Percentiles rank a stretch among this genome's conserved stretches.
Evolutionary conservation across 37 sponge, comb jelly and placozoan genomes (phyloP).

Genomic region (Geodia barretti): DNA sequence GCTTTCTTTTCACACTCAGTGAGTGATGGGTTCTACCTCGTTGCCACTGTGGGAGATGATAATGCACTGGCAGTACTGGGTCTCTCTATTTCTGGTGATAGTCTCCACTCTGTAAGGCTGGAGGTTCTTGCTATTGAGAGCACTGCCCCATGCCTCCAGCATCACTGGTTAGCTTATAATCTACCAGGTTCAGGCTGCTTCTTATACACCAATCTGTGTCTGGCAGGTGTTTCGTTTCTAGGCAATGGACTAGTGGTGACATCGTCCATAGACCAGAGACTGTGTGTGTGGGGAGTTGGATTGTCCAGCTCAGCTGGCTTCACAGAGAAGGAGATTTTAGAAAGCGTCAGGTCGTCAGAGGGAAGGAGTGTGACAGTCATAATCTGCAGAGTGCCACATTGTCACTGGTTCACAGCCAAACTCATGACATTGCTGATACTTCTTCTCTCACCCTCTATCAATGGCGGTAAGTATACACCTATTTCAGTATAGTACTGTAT

Average conservation of each 20-base stretch:
- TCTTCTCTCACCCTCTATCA: slow-evolving; percentile 19
- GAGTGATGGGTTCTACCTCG: neutral
- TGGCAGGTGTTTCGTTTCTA: slow-evolving; percentile 35
- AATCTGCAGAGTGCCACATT: neutral
- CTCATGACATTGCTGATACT: slow-evolving; percentile 58
- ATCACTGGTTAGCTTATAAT: slow-evolving; percentile 59
- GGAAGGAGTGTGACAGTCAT: neutral
- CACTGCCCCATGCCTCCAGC: slow-evolving; percentile 61
- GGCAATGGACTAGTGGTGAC: slow-evolving; percentile 21
- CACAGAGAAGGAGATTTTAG: too few relatives aligned
- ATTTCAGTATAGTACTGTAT: too few relatives aligned
- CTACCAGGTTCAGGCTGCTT: neutral
- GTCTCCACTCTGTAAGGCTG: neutral
- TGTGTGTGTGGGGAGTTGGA: slow-evolving; percentile 53
- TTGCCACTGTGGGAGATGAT: slow-evolving; percentile 77
- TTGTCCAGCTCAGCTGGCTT: too few relatives aligned
- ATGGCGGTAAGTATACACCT: neutral
- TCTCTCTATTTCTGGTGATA: slow-evolving; percentile 3
- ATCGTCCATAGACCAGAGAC: slow-evolving; percentile 66
- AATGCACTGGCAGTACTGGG: slow-evolving; percentile 33
- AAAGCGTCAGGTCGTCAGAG: too few relatives aligned
- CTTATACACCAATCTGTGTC: too few relatives aligned
- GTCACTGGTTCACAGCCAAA: neutral
- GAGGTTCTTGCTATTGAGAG: neutral
- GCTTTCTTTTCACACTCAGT: too few relatives aligned